These are phyloP conservation scores for Pseudoatta argentina DNA, from an alignment of 1,140 invertebrate genomes.

Conservation along the genomic window DNA sequence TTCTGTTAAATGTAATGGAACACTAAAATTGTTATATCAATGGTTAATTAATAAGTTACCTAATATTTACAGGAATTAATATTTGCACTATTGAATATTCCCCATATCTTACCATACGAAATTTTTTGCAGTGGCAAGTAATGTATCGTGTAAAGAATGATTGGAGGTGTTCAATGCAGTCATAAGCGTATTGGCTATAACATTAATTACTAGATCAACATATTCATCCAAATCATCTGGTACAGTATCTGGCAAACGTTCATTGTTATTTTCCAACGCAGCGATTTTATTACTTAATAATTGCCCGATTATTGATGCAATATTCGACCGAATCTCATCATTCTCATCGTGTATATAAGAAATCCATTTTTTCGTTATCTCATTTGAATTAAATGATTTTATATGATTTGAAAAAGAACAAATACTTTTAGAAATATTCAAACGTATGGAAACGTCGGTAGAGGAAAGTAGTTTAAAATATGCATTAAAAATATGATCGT, in stretches of 20 bases:
- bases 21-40: conserved; percentile 85
- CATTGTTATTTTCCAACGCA: conserved; percentile 62
- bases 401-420: conserved; percentile 84
- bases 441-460: conserved; percentile 70
- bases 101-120: conserved; percentile 83
- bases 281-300: conserved; percentile 81
- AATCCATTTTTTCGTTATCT: conserved; percentile 82
- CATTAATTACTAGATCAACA: conserved; percentile 86
- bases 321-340: conserved; percentile 79
- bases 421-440: conserved; percentile 80
- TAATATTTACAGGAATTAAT: conserved; percentile 18
- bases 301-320: conserved; percentile 78
- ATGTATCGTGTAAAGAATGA: conserved; percentile 86
- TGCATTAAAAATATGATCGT: conserved; percentile 72
- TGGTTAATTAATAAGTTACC: conserved; percentile 20
- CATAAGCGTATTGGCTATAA: conserved; percentile 85
- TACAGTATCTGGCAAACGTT: conserved; percentile 72
- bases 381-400: conserved; percentile 81
- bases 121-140: conserved; percentile 87
- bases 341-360: conserved; percentile 81
- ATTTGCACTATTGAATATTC: not conserved
- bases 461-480: conserved; percentile 78
- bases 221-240: conserved; percentile 84
- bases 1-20: conserved; percentile 88
- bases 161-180: conserved; percentile 86